Percentiles rank a stretch among this genome's conserved stretches.
phyloP scores from a whole-genome alignment of 1,140 invertebrate species.

The Melipona quadrifasciata region DNA sequence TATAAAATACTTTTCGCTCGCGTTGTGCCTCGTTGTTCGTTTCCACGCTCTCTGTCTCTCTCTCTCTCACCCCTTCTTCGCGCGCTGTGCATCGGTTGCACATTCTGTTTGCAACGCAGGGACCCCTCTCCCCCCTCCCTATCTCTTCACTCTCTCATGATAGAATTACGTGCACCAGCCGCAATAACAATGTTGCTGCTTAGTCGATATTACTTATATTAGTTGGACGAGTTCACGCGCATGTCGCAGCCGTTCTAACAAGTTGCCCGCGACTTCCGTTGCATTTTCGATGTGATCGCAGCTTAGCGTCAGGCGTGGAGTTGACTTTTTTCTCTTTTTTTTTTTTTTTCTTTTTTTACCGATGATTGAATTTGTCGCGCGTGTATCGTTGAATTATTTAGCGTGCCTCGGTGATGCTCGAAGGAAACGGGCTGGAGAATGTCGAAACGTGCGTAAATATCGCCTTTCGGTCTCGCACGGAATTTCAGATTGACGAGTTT shows the following conservation, averaged over 20 bases:
- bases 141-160: neutral
- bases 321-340: neutral
- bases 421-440: neutral
- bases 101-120: conserved; percentile 15
- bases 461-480: no score
- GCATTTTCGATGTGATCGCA: conserved; percentile 5
- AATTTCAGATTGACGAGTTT: no score
- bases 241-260: neutral
- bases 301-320: neutral
- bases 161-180: conserved; percentile 50
- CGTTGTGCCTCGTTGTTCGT: conserved; percentile 42
- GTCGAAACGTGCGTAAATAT: neutral
- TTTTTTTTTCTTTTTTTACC: neutral
- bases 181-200: conserved; percentile 46
- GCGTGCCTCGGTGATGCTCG: neutral
- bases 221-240: neutral
- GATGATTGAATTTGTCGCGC: neutral
- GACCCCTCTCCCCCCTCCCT: no score
- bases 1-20: conserved; percentile 39
- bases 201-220: conserved; percentile 39
- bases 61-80: neutral
- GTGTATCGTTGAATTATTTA: neutral
- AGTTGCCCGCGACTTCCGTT: neutral
- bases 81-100: conserved; percentile 33
- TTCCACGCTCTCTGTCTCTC: conserved; percentile 4